Base-by-base conservation (phyloP, 2,888 invertebrate genomes). In the Bombyx huttoni region DNA sequence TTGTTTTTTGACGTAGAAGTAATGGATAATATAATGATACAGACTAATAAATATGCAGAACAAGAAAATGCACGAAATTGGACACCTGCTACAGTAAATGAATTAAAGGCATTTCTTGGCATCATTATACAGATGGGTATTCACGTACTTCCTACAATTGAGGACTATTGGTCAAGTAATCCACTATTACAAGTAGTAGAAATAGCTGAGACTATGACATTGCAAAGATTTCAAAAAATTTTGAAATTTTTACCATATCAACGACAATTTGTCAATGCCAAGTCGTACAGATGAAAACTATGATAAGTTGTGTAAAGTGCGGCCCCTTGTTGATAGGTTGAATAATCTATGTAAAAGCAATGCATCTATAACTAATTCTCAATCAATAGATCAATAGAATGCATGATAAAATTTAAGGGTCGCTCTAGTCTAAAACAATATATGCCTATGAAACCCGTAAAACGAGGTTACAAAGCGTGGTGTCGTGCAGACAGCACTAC, bases 381-480 rank as follows among this genome's bases (percentile, higher is more conserved):
- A n/a, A n/a, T n/a, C n/a, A n/a, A n/a, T n/a, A n/a, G n/a, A n/a
- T n/a, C n/a, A n/a, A n/a, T n/a, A n/a, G 35, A 35, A 9, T 35
- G 7, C 45, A 60, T 62, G 60, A 54, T 60, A 47, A 63, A 60
- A 58, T 61, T 60, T 46, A 59, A 60, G 54, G 58, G 56, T 50
- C 55, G 59, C 51, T 58, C 56, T 51, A 56, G 54, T 14, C 49
- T 68, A 46, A 67, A 65, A 57, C 67, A 70, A 55, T 70, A 65
- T 58, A 60, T 70, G 50, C 67, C 66, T 45, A 63, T 61, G 51
- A 69, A 71, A 58, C 65, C 65, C 14, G 64, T 64, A 55, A 70
- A 69, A 60, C 56, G 69, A 33, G 69, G 69, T 7, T 68, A 65
- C 56, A 68, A 69, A 47, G 13, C 51, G 35, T 53, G 53, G 53